Evolutionary conservation across 2,888 invertebrate species (phyloP), one percentile per base, ranked within the genome.

Genomic region (Bellardia pandia): DNA sequence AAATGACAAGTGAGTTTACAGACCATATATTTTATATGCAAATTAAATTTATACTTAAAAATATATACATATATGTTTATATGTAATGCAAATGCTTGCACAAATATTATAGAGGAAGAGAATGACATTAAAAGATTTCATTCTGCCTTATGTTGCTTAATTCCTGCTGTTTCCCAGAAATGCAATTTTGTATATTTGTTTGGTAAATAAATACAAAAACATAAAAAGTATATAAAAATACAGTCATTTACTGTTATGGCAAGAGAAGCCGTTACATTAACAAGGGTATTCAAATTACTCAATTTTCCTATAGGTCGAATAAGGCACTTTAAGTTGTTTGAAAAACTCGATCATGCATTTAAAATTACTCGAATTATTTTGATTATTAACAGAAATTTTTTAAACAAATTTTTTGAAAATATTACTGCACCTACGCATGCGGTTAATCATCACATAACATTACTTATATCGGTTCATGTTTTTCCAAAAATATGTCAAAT

Each of bases 1-100:
- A 60, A 81, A 68, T 86, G 71, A 40, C 72, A 77, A 58, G 72
- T 60, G 72, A 81, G 72, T 80, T 77, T 78, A 84, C 78, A 74
- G 60, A n/a, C 51, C 60, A 84, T 79, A 60, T 62, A 71, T 71
- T 85, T 76, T 48, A 60, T 37, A 71, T 14, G 23, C n/a, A 5
- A 45, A 68, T 74, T 66, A 58, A 80, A 30, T 56, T 14, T 40
- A 66, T 48, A 72, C 30, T 9, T 53, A 51, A 14, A 68, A 74
- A 30, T 7, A 40, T 66, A 66, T 45, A 37, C 3, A 40, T 60
- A 78, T 13, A 33, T 76, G 37, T n/a, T n/a, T n/a, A n/a, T 23
- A 56, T 51, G 14, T 0, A n/a, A n/a, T 4, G 51, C n/a, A 48
- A 51, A 14, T 51, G n/a, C 1, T 1, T n/a, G 5, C 0, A 51